Base-by-base conservation (phyloP, 2,888 invertebrate species). In the Mycalesis mineus region DNA sequence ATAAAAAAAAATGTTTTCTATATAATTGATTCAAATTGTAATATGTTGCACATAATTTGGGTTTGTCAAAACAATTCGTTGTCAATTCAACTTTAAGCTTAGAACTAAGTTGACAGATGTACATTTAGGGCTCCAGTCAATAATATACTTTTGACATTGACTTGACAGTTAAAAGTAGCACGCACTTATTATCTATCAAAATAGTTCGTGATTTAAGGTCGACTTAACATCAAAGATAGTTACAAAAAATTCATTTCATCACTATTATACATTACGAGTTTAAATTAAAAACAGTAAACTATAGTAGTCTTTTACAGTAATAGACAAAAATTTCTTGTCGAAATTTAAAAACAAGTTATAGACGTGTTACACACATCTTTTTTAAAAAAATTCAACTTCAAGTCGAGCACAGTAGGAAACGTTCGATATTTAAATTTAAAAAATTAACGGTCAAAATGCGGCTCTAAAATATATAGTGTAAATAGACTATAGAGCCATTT, bases 31-130 rank as follows among this genome's bases (percentile, higher is more conserved):
- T 40, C 29, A 52, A 52, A 52, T 17, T 52, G 42, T 42, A 52
- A 52, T 42, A 41, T 41, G 51, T 52, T 42, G n/a, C 13, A 40
- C 39, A 61, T 58, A 48, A 51, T 50, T 57, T 55, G 42, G 55
- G 53, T 53, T 58, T 49, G 41, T 50, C 40, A 48, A 48, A n/a
- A n/a, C n/a, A n/a, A n/a, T n/a, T n/a, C n/a, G n/a, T 9, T 47
- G 40, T 13, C 36, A 59, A 59, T 36, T 47, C 31, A 15, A 33
- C 31, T 40, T 31, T 45, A 47, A 47, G 8, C 11, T 31, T 29
- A 6, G 11, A 33, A 6, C 47, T 13, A 44, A 44, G 28, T 4
- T 47, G 28, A n/a, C 28, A n/a, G 17, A 7, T 5, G 13, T 15
- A 17, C 8, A 47, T 15, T 15, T 47, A 47, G 9, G 31, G 31